These are phyloP conservation scores for Tricholauxania praeusta DNA, from an alignment of 2,888 invertebrate species.

Conservation along the genomic window DNA sequence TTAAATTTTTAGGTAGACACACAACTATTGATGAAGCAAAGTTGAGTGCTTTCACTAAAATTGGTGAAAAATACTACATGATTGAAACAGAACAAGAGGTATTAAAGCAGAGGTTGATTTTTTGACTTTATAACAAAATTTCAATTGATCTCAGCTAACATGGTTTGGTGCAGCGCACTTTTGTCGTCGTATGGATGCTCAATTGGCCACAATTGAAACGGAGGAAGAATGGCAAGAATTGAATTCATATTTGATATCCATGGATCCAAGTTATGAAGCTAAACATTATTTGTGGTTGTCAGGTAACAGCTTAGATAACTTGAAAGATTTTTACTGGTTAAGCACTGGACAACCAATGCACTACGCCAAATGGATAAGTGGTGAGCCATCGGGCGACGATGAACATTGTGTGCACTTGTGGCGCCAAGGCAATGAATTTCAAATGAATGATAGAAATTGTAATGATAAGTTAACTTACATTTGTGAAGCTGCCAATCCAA, in stretches of 20 bases:
- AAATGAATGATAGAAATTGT: slow-evolving; percentile 21
- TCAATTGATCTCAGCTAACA: not conserved
- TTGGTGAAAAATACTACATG: slow-evolving; percentile 10
- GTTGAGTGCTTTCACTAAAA: not conserved
- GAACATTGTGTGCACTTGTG: slow-evolving; percentile 24
- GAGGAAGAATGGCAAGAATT: slow-evolving; percentile 5
- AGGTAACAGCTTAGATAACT: slow-evolving; percentile 55
- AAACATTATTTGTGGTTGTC: slow-evolving; percentile 8
- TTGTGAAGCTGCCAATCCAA: slow-evolving; percentile 11
- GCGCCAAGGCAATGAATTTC: not conserved
- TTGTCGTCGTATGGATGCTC: no score
- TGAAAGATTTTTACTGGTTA: slow-evolving; percentile 58
- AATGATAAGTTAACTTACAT: not conserved
- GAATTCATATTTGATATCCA: not conserved
- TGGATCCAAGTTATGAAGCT: not conserved
- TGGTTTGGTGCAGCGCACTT: slow-evolving; percentile 12
- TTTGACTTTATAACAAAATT: no score
- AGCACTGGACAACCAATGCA: slow-evolving; percentile 54
- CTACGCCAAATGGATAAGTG: slow-evolving; percentile 54
- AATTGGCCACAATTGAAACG: no score
- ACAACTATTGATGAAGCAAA: not conserved
- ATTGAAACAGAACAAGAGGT: slow-evolving; percentile 2
- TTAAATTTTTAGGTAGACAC: no score
- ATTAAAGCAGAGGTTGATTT: not conserved
- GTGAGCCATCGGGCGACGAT: slow-evolving; percentile 46